These are phyloP conservation scores for Zingel zingel DNA, from an alignment of 2,113 vertebrate genomes.

Conservation along the genomic window DNA sequence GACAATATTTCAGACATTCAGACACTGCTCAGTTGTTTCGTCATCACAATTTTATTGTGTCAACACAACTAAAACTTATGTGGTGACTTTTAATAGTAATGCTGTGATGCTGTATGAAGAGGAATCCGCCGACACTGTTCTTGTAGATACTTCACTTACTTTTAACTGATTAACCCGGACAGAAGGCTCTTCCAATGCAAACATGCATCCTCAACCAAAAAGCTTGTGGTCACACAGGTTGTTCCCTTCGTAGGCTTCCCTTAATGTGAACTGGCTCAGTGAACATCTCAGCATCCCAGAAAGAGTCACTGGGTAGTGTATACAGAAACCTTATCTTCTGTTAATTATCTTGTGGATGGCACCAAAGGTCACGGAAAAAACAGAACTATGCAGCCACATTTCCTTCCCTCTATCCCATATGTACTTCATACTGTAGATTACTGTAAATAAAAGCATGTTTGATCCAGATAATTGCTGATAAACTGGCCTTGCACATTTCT, in stretches of 20 bases:
- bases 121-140: too few relatives aligned
- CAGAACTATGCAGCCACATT: not conserved
- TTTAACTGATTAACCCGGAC: not conserved
- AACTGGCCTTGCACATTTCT: not conserved
- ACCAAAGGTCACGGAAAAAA: constrained; percentile 2
- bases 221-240: not conserved
- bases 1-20: not conserved
- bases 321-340: not conserved
- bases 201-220: not conserved
- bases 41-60: not conserved
- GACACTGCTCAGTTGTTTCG: not conserved
- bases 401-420: not conserved
- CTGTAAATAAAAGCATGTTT: not conserved
- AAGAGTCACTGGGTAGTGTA: not conserved
- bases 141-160: too few relatives aligned
- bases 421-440: not conserved
- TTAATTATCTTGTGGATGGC: not conserved
- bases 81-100: too few relatives aligned
- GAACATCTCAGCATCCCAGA: not conserved
- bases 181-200: not conserved
- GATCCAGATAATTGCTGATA: not conserved
- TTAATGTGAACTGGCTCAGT: not conserved
- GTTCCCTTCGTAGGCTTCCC: not conserved
- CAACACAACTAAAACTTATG: not conserved
- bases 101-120: too few relatives aligned